Conservation (phyloP, 2,888 invertebrate genomes). For the Clunio marinus region DNA sequence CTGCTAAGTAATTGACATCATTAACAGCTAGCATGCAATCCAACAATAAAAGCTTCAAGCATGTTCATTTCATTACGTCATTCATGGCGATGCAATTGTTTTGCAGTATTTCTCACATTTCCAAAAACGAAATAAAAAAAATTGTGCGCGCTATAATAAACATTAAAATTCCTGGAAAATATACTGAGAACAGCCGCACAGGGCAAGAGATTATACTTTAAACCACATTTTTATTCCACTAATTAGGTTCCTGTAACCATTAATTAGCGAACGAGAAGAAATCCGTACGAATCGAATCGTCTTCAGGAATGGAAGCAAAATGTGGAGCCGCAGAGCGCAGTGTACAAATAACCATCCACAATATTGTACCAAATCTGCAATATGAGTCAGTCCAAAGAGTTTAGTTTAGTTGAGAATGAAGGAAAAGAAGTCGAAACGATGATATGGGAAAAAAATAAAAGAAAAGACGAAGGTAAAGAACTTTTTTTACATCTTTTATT, state of each 20-base stretch:
- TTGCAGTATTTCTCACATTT: too few relatives aligned
- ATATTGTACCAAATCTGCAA: conserved; percentile 33
- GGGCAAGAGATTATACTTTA: conserved; percentile 38
- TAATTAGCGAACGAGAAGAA: conserved; percentile 32
- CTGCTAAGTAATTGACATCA: neutral
- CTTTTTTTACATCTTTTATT: conserved; percentile 22
- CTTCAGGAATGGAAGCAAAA: neutral
- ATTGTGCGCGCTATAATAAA: conserved; percentile 30
- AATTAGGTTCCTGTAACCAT: conserved; percentile 38
- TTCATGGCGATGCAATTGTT: neutral
- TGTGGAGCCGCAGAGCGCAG: conserved; percentile 10
- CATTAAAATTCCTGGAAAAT: conserved; percentile 39
- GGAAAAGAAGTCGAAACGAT: neutral
- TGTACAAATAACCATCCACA: conserved; percentile 33
- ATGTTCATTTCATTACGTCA: neutral
- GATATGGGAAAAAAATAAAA: conserved; percentile 30
- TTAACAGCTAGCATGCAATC: neutral
- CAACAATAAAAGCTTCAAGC: too few relatives aligned
- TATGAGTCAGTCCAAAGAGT: too few relatives aligned
- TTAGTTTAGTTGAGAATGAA: conserved; percentile 8
- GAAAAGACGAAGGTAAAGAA: neutral
- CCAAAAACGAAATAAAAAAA: too few relatives aligned
- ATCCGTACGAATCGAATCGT: conserved; percentile 2
- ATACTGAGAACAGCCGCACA: conserved; percentile 32
- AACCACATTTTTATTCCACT: conserved; percentile 37